phyloP scores from a whole-genome alignment of 1,140 invertebrate genomes.

The Drosophila sproati region DNA sequence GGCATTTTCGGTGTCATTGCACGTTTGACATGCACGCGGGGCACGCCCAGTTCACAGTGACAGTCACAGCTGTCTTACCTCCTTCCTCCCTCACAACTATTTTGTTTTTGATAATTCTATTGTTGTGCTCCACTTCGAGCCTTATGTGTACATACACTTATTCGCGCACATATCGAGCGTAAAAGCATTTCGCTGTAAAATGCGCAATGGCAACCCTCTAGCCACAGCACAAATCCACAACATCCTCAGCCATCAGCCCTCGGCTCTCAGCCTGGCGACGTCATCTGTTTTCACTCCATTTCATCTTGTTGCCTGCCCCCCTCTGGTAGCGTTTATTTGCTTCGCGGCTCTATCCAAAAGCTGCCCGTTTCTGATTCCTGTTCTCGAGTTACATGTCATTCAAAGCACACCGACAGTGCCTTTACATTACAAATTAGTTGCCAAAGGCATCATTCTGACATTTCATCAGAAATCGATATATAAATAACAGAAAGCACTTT shows the following conservation, averaged over 20 bases:
- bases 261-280: not conserved
- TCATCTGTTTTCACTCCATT: not conserved
- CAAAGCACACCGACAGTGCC: too few species aligned
- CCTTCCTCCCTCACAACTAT: slow-evolving; percentile 1
- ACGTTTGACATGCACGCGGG: slow-evolving; percentile 65
- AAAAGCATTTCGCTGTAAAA: slow-evolving; percentile 69
- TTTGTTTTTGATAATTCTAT: slow-evolving; percentile 42
- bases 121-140: slow-evolving; percentile 24
- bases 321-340: not conserved
- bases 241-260: too few species aligned
- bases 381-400: slow-evolving; percentile 18
- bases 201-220: slow-evolving; percentile 57
- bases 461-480: too few species aligned
- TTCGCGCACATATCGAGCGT: slow-evolving; percentile 8
- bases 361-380: not conserved
- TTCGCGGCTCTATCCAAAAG: slow-evolving; percentile 7
- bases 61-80: slow-evolving; percentile 5
- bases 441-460: too few species aligned
- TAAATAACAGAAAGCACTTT: too few species aligned
- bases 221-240: slow-evolving; percentile 13
- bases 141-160: slow-evolving; percentile 7
- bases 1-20: slow-evolving; percentile 58
- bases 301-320: not conserved
- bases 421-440: too few species aligned
- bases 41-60: slow-evolving; percentile 45